Evolutionary conservation across 2,888 invertebrate species (phyloP), one percentile per base, ranked within the genome.

Genomic region (Acronicta psi): DNA sequence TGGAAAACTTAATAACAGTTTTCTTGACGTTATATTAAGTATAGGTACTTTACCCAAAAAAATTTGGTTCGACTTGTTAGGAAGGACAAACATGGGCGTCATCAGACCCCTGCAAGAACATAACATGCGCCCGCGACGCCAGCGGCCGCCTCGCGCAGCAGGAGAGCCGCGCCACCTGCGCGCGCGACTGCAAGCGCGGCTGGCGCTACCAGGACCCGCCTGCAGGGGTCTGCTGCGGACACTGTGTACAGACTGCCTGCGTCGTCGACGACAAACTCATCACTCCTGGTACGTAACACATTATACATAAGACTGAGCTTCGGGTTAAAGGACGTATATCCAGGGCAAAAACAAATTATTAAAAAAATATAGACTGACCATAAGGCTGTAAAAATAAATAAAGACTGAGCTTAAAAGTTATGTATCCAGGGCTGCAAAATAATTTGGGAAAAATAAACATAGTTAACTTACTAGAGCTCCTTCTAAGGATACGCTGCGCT

Each of bases 181-280:
- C 59, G 11, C 38, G 29, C 0, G 85, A 89, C 0, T 96, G 96
- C 74, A 60, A 75, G 42, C 81, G 69, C 60, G 97, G 97, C 0
- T 96, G 95, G 89, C 84, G 84, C 49, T 96, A 97, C 74, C 71
- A 49, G 18, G 51, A 59, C 45, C 86, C 91, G 0, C 81, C 94
- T 1, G 77, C 74, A 0, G 86, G 80, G 0, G 81, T 82, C 16
- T 97, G 97, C 85, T 97, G 97, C 75, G 97, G 97, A 0, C 92
- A 89, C 41, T 97, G 97, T 70, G 87, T 91, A 36, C 96, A 95
- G 81, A 87, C 88, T 0, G 89, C 93, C 18, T 97, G 97, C 56
- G 81, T 95, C 0, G 84, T 94, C 2, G 95, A 91, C 0, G 94
- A 94, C 0, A 80, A 86, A 0, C 71, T 95, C 0, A 92, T 94